Evolutionary conservation across 2,797 vertebrate species (phyloP).

Genomic region (Lepidocolaptes lacrymiger): DNA sequence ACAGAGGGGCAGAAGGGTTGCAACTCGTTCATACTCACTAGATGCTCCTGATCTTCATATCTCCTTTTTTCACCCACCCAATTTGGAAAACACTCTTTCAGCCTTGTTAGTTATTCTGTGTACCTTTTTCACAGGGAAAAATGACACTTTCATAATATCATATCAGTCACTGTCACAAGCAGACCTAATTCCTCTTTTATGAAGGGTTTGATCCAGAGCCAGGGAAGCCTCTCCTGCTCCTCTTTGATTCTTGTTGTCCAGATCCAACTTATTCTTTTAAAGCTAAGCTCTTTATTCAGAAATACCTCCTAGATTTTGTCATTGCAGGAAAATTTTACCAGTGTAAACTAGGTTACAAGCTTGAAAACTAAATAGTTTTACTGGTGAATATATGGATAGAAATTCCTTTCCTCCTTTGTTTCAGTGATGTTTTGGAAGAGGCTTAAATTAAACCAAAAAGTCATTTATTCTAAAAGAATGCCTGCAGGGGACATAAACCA

Average conservation of each 20-base stretch:
- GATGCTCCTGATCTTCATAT: neutral
- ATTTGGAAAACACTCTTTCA: neutral
- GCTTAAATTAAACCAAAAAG: conserved; percentile 62
- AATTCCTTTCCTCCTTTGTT: conserved; percentile 11
- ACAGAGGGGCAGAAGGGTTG: neutral
- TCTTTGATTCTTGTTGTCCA: neutral
- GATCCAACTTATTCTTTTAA: neutral
- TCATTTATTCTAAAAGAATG: conserved; percentile 57
- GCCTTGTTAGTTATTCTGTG: neutral
- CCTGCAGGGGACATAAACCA: conserved; percentile 59
- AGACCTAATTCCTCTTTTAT: conserved; percentile 15
- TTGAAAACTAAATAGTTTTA: neutral
- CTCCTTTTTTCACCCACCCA: neutral
- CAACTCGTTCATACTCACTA: neutral
- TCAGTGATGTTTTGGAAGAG: conserved; percentile 41
- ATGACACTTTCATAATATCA: neutral
- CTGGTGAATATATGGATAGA: neutral
- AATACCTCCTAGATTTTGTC: neutral
- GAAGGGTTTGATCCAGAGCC: neutral
- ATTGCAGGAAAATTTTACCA: neutral
- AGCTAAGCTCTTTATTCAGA: neutral
- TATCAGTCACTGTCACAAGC: neutral
- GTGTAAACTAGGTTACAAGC: conserved; percentile 10
- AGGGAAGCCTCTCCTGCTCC: neutral
- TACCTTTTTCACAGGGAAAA: neutral